phyloP scores from a whole-genome alignment of 2,113 vertebrate genomes.

The western clawed frog (Xenopus tropicalis) region UCB_Xtro_10.0 CM004443.2:43644501-43645000 shows the following conservation, averaged over 20 bases:
- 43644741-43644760: constrained; percentile 83
- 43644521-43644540: constrained; percentile 82
- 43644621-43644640: constrained; percentile 91
- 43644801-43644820: constrained; percentile 79
- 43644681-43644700: constrained; percentile 90
- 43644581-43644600: constrained; percentile 74
- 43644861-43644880: constrained; percentile 89
- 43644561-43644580: constrained; percentile 82
- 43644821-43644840: constrained; percentile 89
- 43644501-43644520: constrained; percentile 90
- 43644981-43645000: constrained; percentile 82
- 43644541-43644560: constrained; percentile 84
- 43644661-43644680: constrained; percentile 87
- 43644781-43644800: constrained; percentile 72
- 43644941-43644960: constrained; percentile 78
- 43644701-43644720: constrained; percentile 82
- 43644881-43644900: constrained; percentile 79
- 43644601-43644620: constrained; percentile 80
- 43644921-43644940: constrained; percentile 84
- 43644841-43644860: constrained; percentile 85
- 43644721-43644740: constrained; percentile 87
- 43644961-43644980: constrained; percentile 79
- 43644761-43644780: constrained; percentile 80
- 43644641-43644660: constrained; percentile 87
- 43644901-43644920: constrained; percentile 76